phyloP scores from a whole-genome alignment of 2,888 invertebrate species.

The Megalurothrips usitatus region DNA sequence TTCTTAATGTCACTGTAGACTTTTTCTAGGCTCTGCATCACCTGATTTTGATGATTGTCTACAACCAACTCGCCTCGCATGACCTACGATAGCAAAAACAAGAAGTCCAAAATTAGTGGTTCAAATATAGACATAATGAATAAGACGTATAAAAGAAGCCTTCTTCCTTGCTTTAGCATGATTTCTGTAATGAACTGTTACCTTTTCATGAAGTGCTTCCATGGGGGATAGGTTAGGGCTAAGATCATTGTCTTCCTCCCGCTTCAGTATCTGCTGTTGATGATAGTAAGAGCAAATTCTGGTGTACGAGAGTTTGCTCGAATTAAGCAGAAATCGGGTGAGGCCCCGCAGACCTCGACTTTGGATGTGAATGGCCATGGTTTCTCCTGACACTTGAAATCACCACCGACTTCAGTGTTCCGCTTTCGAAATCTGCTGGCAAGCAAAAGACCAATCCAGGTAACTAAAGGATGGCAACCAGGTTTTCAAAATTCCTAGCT shows the following conservation, averaged over 20 bases:
- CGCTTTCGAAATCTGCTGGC: neutral
- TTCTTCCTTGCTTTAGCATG: neutral
- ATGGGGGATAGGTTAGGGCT: neutral
- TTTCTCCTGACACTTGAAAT: neutral
- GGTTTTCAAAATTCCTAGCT: neutral
- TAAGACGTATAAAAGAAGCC: neutral
- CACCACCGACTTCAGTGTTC: neutral
- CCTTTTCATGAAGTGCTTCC: constrained; percentile 15
- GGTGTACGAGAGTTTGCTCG: neutral
- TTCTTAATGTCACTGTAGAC: constrained; percentile 60
- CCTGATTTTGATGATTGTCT: constrained; percentile 68
- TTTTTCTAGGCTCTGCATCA: constrained; percentile 64
- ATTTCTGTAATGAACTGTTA: neutral
- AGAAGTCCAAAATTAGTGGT: neutral
- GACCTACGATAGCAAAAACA: neutral
- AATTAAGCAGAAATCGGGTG: neutral
- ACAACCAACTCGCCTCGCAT: constrained; percentile 27
- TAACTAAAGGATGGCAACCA: neutral
- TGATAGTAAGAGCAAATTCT: constrained; percentile 10
- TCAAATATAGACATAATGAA: neutral
- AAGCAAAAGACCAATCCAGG: neutral
- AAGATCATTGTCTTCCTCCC: neutral
- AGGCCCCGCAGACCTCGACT: neutral
- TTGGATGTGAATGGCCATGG: constrained; percentile 14
- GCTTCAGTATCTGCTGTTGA: neutral